Percentiles rank a stretch among this genome's conserved stretches.
Conservation (phyloP, 2,888 invertebrate species). For the Macaria liturata region DNA sequence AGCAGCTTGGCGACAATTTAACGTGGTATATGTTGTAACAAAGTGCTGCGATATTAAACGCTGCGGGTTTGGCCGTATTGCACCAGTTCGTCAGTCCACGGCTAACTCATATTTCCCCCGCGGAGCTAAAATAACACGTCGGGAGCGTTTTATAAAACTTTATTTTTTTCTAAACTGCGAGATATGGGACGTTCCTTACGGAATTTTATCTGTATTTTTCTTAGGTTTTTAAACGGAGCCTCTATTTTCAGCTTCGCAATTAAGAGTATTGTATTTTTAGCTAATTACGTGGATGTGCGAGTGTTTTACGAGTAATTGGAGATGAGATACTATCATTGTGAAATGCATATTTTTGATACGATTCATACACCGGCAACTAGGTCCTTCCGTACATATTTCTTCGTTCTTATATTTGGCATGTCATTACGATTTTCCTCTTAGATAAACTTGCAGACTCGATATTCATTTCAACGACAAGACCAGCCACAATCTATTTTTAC, state of each 20-base stretch:
- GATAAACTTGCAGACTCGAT: too few species aligned
- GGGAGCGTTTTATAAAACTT: conserved; percentile 17
- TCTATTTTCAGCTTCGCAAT: too few species aligned
- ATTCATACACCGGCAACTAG: too few species aligned
- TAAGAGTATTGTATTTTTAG: too few species aligned
- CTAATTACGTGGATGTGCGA: too few species aligned
- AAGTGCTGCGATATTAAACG: conserved; percentile 64
- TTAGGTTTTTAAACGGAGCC: background rate
- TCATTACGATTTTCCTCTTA: too few species aligned
- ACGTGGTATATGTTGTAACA: conserved; percentile 60
- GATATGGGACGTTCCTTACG: conserved; percentile 7
- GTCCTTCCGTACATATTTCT: too few species aligned
- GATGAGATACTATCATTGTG: too few species aligned
- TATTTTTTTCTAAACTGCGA: conserved; percentile 12
- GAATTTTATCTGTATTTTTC: conserved; percentile 1
- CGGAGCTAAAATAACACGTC: conserved; percentile 25
- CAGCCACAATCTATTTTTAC: background rate
- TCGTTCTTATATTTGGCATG: too few species aligned
- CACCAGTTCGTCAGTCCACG: conserved; percentile 40
- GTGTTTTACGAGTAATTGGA: too few species aligned
- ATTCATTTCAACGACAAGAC: too few species aligned
- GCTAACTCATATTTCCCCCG: conserved; percentile 57
- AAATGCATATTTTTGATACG: too few species aligned
- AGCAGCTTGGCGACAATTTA: conserved; percentile 56
- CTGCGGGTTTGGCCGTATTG: conserved; percentile 45